Base-by-base conservation (phyloP, 2,113 vertebrate species). In the Grus americana region DNA sequence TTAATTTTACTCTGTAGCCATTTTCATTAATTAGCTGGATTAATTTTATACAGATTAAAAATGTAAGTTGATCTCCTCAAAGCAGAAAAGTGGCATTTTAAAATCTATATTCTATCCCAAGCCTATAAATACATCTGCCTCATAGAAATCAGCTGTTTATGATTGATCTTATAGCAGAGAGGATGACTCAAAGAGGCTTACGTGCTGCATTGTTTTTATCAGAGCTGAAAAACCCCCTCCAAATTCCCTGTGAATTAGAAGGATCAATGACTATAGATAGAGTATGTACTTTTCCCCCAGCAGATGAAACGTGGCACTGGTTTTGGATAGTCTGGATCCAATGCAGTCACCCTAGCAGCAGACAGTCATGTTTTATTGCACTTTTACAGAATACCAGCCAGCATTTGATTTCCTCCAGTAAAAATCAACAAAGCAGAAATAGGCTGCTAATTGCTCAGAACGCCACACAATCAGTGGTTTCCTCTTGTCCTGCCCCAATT, bases 131-230 rank as follows among this genome's bases (percentile, higher is more conserved):
- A 95, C 52, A 67, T 85, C 71, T 92, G 92, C 66, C 83, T 94
- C 11, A 17, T 72, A 82, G 73, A 92, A 97, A 97, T 95, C 94
- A 96, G 93, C 95, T 94, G 94, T 78, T 96, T 79, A 29, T 71
- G 92, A 79, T 30, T 57, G 90, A 50, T 95, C 91, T 95, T 95
- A 78, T 34, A 92, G 92, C 86, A 84, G 82, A 81, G 81, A 65
- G 67, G 93, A 84, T 93, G 97, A 96, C 90, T 94, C 92, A 96
- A 96, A 96, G 93, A 95, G 71, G 89, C 92, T 94, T 96, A 94
- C 79, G 66, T 20, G 17, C 85, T 86, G 63, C 84, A 82, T 79
- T 96, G 93, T 93, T 97, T 93, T 92, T 88, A 90, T 86, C 57
- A 93, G 92, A 80, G 92, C 85, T 95, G 79, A 40, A 92, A 93